Conservation (phyloP, 2,113 vertebrate genomes). For the Papio anubis region DNA sequence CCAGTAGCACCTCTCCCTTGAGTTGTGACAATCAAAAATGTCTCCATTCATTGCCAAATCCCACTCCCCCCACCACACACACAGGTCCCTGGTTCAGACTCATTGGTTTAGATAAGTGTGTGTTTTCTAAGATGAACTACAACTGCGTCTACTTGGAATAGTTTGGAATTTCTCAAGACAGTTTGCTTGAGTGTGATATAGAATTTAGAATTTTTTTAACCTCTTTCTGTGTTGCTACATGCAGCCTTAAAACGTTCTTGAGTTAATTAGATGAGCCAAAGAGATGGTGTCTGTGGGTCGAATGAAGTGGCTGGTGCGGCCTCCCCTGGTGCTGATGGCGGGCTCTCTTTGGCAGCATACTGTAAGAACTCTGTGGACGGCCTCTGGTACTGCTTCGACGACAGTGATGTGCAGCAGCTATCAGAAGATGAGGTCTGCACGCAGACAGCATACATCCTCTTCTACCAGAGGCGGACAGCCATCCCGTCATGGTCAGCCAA, state of each 20-base stretch:
- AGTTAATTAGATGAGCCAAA: background rate
- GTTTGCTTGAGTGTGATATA: background rate
- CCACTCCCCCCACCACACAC: too few relatives aligned
- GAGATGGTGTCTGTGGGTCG: background rate
- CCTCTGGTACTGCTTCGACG: slow-evolving; percentile 99
- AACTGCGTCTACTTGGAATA: background rate
- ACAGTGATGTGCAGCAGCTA: slow-evolving; percentile 95
- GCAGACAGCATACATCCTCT: slow-evolving; percentile 96
- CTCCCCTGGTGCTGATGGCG: background rate
- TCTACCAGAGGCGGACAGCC: slow-evolving; percentile 95
- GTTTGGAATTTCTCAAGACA: background rate
- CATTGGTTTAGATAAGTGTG: background rate
- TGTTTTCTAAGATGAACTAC: slow-evolving; percentile 29
- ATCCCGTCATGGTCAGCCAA: slow-evolving; percentile 98
- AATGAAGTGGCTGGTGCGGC: background rate
- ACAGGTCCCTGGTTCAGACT: background rate
- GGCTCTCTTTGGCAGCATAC: slow-evolving; percentile 86
- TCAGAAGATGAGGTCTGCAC: slow-evolving; percentile 95
- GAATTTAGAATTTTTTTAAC: background rate
- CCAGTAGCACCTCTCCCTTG: background rate
- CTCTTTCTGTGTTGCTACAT: background rate
- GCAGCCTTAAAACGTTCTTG: background rate
- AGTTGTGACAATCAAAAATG: background rate
- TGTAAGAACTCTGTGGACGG: slow-evolving; percentile 99
- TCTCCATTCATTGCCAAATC: background rate